A percentile compares a stretch with the other conserved stretches of the same genome.
phyloP scores from a whole-genome alignment of 2,888 invertebrate genomes.

The Cordilura impudica region DNA sequence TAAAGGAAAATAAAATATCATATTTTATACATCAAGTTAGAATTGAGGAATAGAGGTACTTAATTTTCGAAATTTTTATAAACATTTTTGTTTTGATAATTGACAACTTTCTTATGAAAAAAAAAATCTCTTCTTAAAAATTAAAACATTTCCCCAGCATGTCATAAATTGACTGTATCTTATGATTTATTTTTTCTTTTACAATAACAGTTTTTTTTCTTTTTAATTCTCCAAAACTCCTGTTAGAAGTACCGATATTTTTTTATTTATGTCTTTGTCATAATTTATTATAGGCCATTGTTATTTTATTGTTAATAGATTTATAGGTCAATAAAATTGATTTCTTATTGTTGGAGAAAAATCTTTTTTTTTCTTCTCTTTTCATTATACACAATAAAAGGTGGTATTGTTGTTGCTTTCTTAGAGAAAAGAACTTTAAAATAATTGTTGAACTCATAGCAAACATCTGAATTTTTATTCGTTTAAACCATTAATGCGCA shows the following conservation, averaged over 20 bases:
- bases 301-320: slow-evolving; percentile 54
- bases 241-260: neutral
- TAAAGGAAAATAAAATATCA: too few relatives aligned
- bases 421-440: neutral
- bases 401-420: neutral
- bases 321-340: slow-evolving; percentile 63
- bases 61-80: too few relatives aligned
- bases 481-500: neutral
- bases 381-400: neutral
- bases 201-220: slow-evolving; percentile 3
- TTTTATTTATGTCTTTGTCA: neutral
- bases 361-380: neutral
- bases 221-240: neutral
- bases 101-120: too few relatives aligned
- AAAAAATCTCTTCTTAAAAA: too few relatives aligned
- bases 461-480: neutral
- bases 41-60: too few relatives aligned
- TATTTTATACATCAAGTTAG: too few relatives aligned
- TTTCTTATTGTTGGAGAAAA: slow-evolving; percentile 52
- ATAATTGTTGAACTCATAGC: neutral
- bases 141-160: too few relatives aligned
- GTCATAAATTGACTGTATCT: neutral
- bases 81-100: too few relatives aligned
- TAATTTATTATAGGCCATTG: slow-evolving; percentile 55
- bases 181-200: neutral